Evolutionary conservation across 2,888 invertebrate genomes (phyloP), one percentile per base, ranked within the genome.

Genomic region (Dexiosoma caninum): DNA sequence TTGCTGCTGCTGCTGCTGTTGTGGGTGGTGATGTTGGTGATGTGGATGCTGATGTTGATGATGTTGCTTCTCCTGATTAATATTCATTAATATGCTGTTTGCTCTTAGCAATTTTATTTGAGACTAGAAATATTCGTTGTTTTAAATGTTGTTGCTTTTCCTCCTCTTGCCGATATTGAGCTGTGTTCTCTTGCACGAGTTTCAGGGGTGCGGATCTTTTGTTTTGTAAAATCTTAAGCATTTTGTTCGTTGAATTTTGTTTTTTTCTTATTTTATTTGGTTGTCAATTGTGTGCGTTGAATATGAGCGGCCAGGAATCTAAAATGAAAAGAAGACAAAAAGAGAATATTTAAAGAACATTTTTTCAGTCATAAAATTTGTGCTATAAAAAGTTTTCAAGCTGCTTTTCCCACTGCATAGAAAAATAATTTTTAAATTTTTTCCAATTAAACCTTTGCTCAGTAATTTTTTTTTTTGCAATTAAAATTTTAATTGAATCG

Each of bases 51-150:
- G 80, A 23, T 76, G 81, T 40, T 76, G 81, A 62, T 81, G 81
- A 57, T 77, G 72, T 69, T 81, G 81, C 72, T 83, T 84, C 82
- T 87, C 88, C 84, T 86, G 88, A 74, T 88, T 87, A 88, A 88
- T 87, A 88, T 87, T 88, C 88, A 88, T 88, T 85, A 88, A 88
- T 86, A 84, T 81, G 85, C 84, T 85, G 83, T 85, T 86, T 84
- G 80, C 82, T 81, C 59, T 81, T 81, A 83, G 82, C 83, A 76
- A 72, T 82, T 78, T 74, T 77, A 57, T 76, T 75, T 59, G 82
- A 80, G 87, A 88, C 88, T 87, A 87, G 87, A 86, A 79, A 60
- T 74, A 53, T 79, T 80, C 82, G 82, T 72, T 78, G 78, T 67
- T 69, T 69, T 9, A 44, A 35, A 35, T 19, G 7, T 70, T 49